Evolutionary conservation across 2,797 vertebrate species (phyloP).

Genomic region (Echeneis naucrates): DNA sequence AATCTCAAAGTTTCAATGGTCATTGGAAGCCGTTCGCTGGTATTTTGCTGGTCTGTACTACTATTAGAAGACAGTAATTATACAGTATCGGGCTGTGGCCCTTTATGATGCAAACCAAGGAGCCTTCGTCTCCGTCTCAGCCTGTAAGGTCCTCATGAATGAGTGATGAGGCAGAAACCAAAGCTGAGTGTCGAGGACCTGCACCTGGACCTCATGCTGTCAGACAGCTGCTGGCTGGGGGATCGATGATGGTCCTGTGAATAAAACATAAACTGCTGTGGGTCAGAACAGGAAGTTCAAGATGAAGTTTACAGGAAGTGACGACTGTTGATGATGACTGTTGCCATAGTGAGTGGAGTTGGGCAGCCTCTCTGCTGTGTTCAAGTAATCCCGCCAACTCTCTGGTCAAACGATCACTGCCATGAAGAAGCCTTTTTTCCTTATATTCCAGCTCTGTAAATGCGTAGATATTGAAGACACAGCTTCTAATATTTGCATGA

Average conservation of each 20-base stretch:
- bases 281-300: slow-evolving; percentile 66
- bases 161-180: slow-evolving; percentile 81
- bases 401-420: slow-evolving; percentile 6
- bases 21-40: not conserved
- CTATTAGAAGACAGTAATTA: not conserved
- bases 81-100: not conserved
- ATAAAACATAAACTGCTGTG: slow-evolving; percentile 79
- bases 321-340: slow-evolving; percentile 43
- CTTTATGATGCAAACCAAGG: slow-evolving; percentile 44
- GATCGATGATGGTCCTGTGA: slow-evolving; percentile 77
- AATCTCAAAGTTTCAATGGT: not conserved
- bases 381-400: slow-evolving; percentile 33
- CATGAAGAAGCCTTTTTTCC: not conserved
- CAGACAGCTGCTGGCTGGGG: slow-evolving; percentile 69
- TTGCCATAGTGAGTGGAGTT: slow-evolving; percentile 38
- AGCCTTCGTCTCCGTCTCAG: not conserved
- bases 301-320: slow-evolving; percentile 62
- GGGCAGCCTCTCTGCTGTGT: not conserved
- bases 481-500: not conserved
- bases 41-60: not conserved
- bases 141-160: slow-evolving; percentile 74
- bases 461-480: not conserved
- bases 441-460: not conserved
- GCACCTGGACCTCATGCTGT: slow-evolving; percentile 60
- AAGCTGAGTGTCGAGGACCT: slow-evolving; percentile 60